Conservation (phyloP, 92 coral and sea anemone genomes). For the Anthopleura xanthogrammica region DNA sequence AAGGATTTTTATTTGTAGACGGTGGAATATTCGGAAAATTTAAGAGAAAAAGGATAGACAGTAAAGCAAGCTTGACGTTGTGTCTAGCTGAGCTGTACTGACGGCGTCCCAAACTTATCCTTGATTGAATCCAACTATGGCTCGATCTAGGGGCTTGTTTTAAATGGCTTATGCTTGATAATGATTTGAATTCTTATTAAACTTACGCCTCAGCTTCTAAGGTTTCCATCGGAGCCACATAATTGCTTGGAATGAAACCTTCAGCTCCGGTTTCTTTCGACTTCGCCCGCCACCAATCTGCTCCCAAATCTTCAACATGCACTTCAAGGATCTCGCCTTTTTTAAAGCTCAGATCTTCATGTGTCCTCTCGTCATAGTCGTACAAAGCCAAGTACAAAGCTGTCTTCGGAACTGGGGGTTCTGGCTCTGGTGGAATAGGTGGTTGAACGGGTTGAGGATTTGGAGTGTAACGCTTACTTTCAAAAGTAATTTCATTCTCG, state of each 20-base stretch:
- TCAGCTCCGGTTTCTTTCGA: constrained; percentile 68
- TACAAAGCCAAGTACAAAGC: constrained; percentile 81
- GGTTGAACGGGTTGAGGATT: constrained; percentile 54
- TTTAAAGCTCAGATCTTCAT: constrained; percentile 91
- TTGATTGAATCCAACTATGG: too few species aligned
- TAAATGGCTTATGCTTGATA: background rate
- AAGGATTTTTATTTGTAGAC: background rate
- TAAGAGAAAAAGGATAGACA: constrained; percentile 2
- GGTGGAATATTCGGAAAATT: background rate
- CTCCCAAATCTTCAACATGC: constrained; percentile 61
- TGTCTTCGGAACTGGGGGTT: constrained; percentile 45
- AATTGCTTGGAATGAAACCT: constrained; percentile 96
- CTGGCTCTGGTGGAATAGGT: constrained; percentile 33
- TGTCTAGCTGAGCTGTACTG: too few species aligned
- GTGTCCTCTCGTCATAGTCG: constrained; percentile 95
- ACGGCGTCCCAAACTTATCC: too few species aligned
- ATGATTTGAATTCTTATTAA: background rate
- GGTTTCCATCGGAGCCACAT: constrained; percentile 84
- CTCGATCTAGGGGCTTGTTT: background rate
- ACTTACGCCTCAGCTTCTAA: constrained; percentile 99
- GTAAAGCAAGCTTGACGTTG: too few species aligned
- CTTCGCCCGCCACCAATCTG: constrained; percentile 97
- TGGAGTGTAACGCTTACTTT: constrained; percentile 42
- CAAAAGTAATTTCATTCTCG: constrained; percentile 37
- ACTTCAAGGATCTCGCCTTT: constrained; percentile 96